Conservation (phyloP, 2,113 vertebrate species). For the Eptesicus fuscus region DNA sequence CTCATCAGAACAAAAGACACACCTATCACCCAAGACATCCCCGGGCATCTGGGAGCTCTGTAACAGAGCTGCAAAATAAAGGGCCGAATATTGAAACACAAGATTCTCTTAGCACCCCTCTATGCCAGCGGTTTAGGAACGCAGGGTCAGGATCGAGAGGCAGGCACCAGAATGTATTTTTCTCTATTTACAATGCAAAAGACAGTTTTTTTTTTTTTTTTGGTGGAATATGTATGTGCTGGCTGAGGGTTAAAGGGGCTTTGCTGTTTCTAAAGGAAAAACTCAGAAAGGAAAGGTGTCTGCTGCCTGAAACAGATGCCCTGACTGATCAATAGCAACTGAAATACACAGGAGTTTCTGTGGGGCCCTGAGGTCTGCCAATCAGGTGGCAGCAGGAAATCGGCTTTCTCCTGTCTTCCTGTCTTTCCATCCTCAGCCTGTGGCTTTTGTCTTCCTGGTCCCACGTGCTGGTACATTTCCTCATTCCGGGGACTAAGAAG, state of each 20-base stretch:
- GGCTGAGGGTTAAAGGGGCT: neutral
- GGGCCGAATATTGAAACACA: neutral
- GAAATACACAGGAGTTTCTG: neutral
- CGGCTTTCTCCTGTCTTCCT: neutral
- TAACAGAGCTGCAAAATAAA: neutral
- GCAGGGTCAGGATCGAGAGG: neutral
- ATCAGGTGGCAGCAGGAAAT: neutral
- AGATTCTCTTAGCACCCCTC: neutral
- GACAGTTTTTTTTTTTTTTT: neutral
- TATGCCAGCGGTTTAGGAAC: neutral
- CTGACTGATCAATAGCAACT: neutral
- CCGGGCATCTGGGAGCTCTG: neutral
- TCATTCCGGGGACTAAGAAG: neutral
- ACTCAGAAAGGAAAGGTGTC: neutral
- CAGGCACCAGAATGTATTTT: neutral
- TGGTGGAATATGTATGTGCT: neutral
- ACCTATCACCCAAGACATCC: neutral
- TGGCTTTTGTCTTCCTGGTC: neutral
- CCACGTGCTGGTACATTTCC: neutral
- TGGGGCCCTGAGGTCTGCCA: no score
- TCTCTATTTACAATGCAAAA: neutral
- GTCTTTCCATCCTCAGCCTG: neutral
- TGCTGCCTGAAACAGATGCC: neutral
- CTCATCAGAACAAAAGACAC: neutral
- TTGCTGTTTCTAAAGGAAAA: neutral